Evolutionary conservation across 2,888 invertebrate species (phyloP).

Genomic region (Spodoptera picta): DNA sequence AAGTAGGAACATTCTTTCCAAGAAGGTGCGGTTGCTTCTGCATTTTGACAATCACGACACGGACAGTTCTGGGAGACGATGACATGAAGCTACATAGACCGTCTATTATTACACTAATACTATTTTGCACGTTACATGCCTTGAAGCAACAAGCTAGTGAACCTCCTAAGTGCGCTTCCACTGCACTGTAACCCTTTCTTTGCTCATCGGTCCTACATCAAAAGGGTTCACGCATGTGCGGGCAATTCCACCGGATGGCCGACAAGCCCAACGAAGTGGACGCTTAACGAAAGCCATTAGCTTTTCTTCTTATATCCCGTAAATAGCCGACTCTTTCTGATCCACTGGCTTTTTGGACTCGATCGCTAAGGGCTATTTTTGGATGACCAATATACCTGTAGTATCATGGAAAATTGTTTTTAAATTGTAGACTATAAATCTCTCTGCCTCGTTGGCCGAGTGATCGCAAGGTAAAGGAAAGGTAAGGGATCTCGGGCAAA

Average conservation of each 20-base stretch:
- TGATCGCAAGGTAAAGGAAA: too few relatives aligned
- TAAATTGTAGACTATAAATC: background rate
- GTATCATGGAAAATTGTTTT: background rate
- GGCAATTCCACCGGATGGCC: conserved; percentile 65
- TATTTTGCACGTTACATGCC: background rate
- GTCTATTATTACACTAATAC: background rate
- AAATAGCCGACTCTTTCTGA: conserved; percentile 54
- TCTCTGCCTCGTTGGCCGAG: too few relatives aligned
- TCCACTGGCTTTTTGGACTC: conserved; percentile 42
- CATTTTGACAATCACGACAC: conserved; percentile 18
- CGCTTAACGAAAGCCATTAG: conserved; percentile 55
- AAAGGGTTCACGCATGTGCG: conserved; percentile 77
- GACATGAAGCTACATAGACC: background rate
- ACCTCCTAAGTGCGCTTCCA: conserved; percentile 16
- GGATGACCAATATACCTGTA: conserved; percentile 8
- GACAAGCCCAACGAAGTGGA: conserved; percentile 61
- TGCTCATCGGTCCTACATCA: conserved; percentile 61
- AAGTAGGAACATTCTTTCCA: conserved; percentile 4
- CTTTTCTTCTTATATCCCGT: conserved; percentile 54
- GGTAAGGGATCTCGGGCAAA: too few relatives aligned
- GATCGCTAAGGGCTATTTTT: conserved; percentile 37
- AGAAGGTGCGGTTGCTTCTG: conserved; percentile 4
- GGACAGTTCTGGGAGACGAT: background rate
- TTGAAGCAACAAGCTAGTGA: conserved; percentile 11
- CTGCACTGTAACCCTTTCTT: conserved; percentile 37